Evolutionary conservation across 2,113 vertebrate genomes (phyloP).

Genomic region (Anhinga rufa): DNA sequence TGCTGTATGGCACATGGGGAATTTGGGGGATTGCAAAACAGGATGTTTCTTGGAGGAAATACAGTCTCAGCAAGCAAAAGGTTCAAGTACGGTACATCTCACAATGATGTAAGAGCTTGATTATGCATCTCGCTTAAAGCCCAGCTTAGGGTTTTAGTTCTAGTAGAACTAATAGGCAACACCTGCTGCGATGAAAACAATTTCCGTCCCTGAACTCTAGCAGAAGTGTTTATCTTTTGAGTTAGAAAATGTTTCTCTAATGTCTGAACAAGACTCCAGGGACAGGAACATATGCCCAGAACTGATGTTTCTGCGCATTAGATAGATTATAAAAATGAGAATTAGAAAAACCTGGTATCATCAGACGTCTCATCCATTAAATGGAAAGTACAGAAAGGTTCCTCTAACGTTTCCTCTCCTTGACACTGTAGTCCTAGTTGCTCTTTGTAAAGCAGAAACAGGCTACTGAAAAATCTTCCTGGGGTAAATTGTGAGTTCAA

Average conservation of each 20-base stretch:
- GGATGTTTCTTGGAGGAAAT: constrained; percentile 63
- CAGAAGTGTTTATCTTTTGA: constrained; percentile 68
- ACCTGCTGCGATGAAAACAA: constrained; percentile 61
- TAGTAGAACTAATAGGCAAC: constrained; percentile 64
- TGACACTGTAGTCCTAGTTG: constrained; percentile 6
- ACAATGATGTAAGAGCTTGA: constrained; percentile 55
- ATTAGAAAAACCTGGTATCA: constrained; percentile 62
- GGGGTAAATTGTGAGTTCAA: neutral
- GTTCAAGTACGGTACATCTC: constrained; percentile 66
- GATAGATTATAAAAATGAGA: constrained; percentile 65
- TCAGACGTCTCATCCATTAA: constrained; percentile 49
- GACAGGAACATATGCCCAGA: constrained; percentile 55
- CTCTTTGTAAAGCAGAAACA: neutral
- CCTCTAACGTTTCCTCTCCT: neutral
- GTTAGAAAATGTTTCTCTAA: constrained; percentile 73
- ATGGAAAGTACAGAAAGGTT: constrained; percentile 41
- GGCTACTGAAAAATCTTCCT: neutral
- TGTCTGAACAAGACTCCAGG: constrained; percentile 66
- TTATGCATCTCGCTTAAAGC: constrained; percentile 61
- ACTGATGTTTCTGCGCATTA: constrained; percentile 47
- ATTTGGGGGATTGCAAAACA: constrained; percentile 61
- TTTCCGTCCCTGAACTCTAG: constrained; percentile 42
- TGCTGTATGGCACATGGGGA: constrained; percentile 28
- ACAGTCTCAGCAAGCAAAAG: constrained; percentile 50
- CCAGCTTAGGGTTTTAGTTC: constrained; percentile 49